phyloP scores from a whole-genome alignment of 1,140 invertebrate species.

The Tachypleus tridentatus region DNA sequence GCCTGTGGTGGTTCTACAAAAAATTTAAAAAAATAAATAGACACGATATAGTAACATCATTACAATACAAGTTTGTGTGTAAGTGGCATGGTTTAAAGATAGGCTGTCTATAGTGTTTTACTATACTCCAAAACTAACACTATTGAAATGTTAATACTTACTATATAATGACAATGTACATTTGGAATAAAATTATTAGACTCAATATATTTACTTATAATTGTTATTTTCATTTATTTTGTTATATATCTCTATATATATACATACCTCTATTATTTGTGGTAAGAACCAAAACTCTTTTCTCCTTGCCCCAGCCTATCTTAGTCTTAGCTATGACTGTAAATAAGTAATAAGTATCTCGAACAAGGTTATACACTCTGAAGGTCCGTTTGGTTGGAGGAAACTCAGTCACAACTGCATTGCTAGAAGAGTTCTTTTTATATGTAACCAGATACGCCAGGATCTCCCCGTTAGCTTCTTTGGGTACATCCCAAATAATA shows the following conservation, averaged over 20 bases:
- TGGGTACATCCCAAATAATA: slow-evolving; percentile 90
- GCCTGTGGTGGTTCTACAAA: slow-evolving; percentile 57
- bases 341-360: slow-evolving; percentile 84
- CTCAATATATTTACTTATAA: too few relatives aligned
- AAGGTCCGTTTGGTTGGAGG: slow-evolving; percentile 72
- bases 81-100: too few relatives aligned
- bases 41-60: too few relatives aligned
- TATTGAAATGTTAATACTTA: too few relatives aligned
- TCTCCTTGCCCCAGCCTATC: slow-evolving; percentile 82
- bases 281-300: slow-evolving; percentile 71
- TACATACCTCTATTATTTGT: slow-evolving; percentile 59
- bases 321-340: slow-evolving; percentile 77
- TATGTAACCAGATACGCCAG: slow-evolving; percentile 81
- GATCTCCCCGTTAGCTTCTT: slow-evolving; percentile 92
- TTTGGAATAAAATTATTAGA: too few relatives aligned
- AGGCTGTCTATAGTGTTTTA: too few relatives aligned
- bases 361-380: slow-evolving; percentile 60
- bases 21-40: too few relatives aligned
- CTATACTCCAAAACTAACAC: too few relatives aligned
- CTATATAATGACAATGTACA: too few relatives aligned
- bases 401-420: slow-evolving; percentile 64
- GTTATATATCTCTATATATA: too few relatives aligned
- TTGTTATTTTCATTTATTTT: too few relatives aligned
- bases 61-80: too few relatives aligned
- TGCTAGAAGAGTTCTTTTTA: slow-evolving; percentile 40